phyloP scores from a whole-genome alignment of 2,113 vertebrate genomes.

The Naja naja region DNA sequence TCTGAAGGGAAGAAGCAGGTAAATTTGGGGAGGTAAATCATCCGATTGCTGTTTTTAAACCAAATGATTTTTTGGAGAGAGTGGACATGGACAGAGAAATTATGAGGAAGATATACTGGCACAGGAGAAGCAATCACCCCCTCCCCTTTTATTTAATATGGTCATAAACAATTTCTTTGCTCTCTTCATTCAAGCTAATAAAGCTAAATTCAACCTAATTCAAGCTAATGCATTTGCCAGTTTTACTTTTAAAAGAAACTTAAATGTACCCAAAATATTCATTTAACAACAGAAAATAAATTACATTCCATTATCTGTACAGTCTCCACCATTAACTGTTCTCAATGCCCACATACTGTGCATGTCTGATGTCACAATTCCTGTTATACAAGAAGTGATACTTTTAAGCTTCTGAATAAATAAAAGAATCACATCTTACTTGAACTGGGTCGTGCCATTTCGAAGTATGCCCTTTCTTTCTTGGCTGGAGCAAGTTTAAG shows the following conservation, averaged over 20 bases:
- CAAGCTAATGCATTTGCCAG: not conserved
- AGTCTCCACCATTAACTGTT: not conserved
- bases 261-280: not conserved
- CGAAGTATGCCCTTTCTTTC: constrained; percentile 38
- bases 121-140: not conserved
- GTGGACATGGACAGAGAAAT: not conserved
- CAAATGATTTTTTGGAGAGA: not conserved
- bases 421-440: constrained; percentile 58
- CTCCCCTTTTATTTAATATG: not conserved
- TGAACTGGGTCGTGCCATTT: constrained; percentile 76
- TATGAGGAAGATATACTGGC: not conserved
- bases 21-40: not conserved
- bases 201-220: not conserved
- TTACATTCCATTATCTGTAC: not conserved
- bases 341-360: not conserved
- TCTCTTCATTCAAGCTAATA: not conserved
- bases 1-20: not conserved
- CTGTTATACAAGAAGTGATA: not conserved
- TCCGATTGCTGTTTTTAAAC: not conserved
- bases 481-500: constrained; percentile 37
- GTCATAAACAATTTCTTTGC: not conserved
- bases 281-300: not conserved
- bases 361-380: not conserved
- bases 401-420: not conserved
- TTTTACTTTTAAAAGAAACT: not conserved